phyloP scores from a whole-genome alignment of 2,888 invertebrate genomes.

The Lasius fuliginosus region DNA sequence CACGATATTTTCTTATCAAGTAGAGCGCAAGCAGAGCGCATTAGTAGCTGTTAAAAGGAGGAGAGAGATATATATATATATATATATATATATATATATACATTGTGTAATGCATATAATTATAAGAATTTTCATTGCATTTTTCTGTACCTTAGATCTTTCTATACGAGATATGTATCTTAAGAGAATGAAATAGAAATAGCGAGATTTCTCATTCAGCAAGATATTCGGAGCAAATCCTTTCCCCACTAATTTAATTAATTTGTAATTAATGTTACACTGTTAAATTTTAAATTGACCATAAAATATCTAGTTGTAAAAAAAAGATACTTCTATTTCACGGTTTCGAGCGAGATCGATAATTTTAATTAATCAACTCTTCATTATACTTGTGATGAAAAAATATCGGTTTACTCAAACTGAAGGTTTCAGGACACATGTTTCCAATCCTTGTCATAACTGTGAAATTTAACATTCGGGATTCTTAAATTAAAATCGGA shows the following conservation, averaged over 20 bases:
- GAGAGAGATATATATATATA: too few species aligned
- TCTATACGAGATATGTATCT: not conserved
- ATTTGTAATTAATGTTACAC: not conserved
- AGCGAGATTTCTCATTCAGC: not conserved
- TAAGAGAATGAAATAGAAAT: not conserved
- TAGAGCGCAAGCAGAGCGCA: conserved; percentile 1
- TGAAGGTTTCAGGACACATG: not conserved
- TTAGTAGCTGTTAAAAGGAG: conserved; percentile 20
- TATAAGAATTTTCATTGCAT: not conserved
- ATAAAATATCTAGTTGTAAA: not conserved
- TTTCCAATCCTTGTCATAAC: conserved; percentile 34
- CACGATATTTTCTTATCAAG: conserved; percentile 9
- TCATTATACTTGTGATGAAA: conserved; percentile 36
- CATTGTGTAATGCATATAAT: conserved; percentile 6
- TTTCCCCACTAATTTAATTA: not conserved
- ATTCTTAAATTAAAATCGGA: conserved; percentile 48
- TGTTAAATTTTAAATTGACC: not conserved
- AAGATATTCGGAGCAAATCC: not conserved
- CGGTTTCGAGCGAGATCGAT: not conserved
- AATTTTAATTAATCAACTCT: conserved; percentile 47
- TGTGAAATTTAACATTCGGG: conserved; percentile 40
- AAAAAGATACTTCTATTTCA: not conserved
- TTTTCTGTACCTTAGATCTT: not conserved
- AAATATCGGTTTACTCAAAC: conserved; percentile 30
- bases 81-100: too few species aligned